These are phyloP conservation scores for Harmothoe impar DNA, from an alignment of 2,888 invertebrate genomes.

Conservation along the genomic window DNA sequence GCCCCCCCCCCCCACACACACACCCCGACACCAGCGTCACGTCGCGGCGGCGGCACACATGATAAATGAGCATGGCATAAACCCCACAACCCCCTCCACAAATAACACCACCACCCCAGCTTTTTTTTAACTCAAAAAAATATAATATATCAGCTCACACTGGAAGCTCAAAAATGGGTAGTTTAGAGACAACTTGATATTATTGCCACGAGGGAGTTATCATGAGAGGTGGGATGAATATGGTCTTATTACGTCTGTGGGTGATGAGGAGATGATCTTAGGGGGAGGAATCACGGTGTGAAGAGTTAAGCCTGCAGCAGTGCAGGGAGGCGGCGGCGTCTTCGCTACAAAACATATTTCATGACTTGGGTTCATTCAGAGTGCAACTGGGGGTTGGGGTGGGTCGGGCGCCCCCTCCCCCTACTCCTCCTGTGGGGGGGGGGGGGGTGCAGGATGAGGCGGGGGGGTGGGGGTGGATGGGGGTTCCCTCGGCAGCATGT, in stretches of 20 bases:
- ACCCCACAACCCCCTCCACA: background rate
- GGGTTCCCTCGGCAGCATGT: background rate
- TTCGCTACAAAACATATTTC: constrained; percentile 45
- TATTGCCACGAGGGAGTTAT: background rate
- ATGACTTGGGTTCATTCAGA: constrained; percentile 53
- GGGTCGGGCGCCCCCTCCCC: background rate
- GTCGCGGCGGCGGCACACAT: background rate
- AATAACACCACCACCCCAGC: too few relatives aligned
- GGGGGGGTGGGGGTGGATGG: background rate
- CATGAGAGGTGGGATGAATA: background rate
- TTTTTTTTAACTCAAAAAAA: too few relatives aligned
- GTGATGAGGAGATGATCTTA: too few relatives aligned
- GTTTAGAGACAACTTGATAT: background rate
- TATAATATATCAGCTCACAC: too few relatives aligned
- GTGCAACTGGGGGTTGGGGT: constrained; percentile 35
- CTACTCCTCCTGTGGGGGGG: background rate
- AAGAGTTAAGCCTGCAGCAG: background rate
- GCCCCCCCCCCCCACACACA: background rate
- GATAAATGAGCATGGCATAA: constrained; percentile 23
- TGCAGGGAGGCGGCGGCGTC: constrained; percentile 13
- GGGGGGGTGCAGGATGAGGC: background rate
- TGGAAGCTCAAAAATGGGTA: background rate
- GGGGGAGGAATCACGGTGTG: background rate
- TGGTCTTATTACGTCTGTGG: too few relatives aligned
- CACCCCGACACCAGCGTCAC: background rate